Evolutionary conservation across 2,888 invertebrate genomes (phyloP).

Genomic region (Noctua pronuba): DNA sequence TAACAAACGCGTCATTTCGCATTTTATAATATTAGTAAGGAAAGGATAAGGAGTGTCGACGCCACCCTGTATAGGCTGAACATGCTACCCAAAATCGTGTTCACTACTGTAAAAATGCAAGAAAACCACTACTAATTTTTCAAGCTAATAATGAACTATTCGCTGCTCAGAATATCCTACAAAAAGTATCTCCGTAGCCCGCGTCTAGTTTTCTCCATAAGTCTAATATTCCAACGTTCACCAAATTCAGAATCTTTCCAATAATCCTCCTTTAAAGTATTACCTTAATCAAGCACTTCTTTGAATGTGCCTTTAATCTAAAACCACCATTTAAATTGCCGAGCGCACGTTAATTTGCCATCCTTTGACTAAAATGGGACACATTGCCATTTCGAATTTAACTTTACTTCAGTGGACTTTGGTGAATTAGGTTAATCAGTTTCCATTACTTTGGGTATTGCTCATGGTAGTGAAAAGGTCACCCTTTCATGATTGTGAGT

Average conservation of each 20-base stretch:
- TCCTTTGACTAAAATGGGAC: conserved; percentile 62
- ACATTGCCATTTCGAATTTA: conserved; percentile 44
- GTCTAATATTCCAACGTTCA: conserved; percentile 10
- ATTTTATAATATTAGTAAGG: too few relatives aligned
- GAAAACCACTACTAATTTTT: too few relatives aligned
- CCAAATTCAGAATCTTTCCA: conserved; percentile 18
- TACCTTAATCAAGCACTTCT: conserved; percentile 54
- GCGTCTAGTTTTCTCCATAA: not conserved
- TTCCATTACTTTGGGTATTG: not conserved
- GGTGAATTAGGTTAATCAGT: conserved; percentile 22
- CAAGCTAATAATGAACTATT: not conserved
- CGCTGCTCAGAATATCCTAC: not conserved
- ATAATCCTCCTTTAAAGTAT: conserved; percentile 45
- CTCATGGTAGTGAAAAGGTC: not conserved
- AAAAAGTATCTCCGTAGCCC: not conserved
- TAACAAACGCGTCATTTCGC: too few relatives aligned
- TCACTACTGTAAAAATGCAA: too few relatives aligned
- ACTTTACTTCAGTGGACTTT: not conserved
- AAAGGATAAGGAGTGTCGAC: too few relatives aligned
- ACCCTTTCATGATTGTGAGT: not conserved
- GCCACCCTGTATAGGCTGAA: not conserved
- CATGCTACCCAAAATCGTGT: too few relatives aligned
- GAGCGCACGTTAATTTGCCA: conserved; percentile 67
- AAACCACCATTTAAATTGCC: conserved; percentile 65
- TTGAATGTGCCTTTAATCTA: conserved; percentile 65